Evolutionary conservation across 2,888 invertebrate species (phyloP).

Genomic region (Rhodophaea formosa): DNA sequence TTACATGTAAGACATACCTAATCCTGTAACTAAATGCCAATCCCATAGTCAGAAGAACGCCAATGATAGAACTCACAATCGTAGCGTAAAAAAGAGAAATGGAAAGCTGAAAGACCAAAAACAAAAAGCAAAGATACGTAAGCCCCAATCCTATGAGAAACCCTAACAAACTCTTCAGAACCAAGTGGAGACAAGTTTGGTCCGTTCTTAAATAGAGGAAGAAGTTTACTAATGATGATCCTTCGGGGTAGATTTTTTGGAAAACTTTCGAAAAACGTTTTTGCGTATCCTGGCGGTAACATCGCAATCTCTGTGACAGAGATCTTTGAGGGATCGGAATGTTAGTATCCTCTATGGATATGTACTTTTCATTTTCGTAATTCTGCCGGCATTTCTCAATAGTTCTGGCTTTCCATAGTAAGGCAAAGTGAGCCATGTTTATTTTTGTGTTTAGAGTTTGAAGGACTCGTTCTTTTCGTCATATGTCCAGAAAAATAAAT

Average conservation of each 20-base stretch:
- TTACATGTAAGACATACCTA: slow-evolving; percentile 41
- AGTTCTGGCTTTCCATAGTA: slow-evolving; percentile 78
- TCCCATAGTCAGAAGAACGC: slow-evolving; percentile 83
- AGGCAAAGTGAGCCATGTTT: slow-evolving; percentile 76
- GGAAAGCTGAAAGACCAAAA: slow-evolving; percentile 84
- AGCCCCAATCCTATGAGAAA: slow-evolving; percentile 84
- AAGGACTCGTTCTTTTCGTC: background rate
- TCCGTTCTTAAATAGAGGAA: slow-evolving; percentile 62
- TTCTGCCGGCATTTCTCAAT: slow-evolving; percentile 70
- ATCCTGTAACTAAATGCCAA: slow-evolving; percentile 83
- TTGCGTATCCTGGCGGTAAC: slow-evolving; percentile 61
- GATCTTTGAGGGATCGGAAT: slow-evolving; percentile 63
- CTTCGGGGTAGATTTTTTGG: slow-evolving; percentile 59
- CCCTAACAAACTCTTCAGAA: slow-evolving; percentile 83
- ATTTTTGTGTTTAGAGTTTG: background rate
- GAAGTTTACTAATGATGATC: slow-evolving; percentile 53
- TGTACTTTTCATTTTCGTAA: slow-evolving; percentile 81
- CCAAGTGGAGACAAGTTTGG: slow-evolving; percentile 78
- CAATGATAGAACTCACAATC: slow-evolving; percentile 82
- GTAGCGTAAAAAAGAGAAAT: slow-evolving; percentile 82
- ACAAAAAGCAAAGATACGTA: slow-evolving; percentile 84
- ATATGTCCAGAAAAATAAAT: background rate
- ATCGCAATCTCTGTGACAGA: slow-evolving; percentile 70
- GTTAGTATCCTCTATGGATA: slow-evolving; percentile 70
- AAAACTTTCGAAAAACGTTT: slow-evolving; percentile 60